Base-by-base conservation (phyloP, 1,140 invertebrate species). In the Camponotus vicinus region DNA sequence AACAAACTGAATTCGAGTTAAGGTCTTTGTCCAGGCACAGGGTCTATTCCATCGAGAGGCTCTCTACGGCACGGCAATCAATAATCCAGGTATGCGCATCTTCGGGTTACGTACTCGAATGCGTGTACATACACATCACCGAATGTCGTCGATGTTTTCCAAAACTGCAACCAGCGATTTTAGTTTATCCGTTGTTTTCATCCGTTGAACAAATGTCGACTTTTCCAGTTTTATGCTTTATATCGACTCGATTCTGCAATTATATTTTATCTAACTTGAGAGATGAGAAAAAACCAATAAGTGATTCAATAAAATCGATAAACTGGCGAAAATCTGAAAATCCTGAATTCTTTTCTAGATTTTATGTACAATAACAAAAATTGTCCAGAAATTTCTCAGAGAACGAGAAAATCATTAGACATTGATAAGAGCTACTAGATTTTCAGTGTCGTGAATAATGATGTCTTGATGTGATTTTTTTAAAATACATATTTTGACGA, bases 61-160 rank as follows among this genome's bases (percentile, higher is more conserved):
- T 75, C 70, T 63, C 27, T 13, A 45, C 27, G 70, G 15, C n/a
- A 42, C 75, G 57, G 49, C 52, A 84, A 84, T 84, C 80, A 84
- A 84, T 84, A 76, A 84, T 52, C 70, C 42, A 75, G 59, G 42
- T 76, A n/a, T 75, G 59, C 40, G 59, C 42, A 40, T 32, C 40
- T 63, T 75, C 13, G 32, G 42, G 18, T 27, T 82, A 34, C 15
- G 27, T 57, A 49, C 18, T 37, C 18, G 11, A 0, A 21, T 57
- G 21, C 18, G 15, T 32, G 37, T 27, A 27, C 27, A 27, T 2
- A 34, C 55, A 21, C 8, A n/a, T 2, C 18, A 6, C 3, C 4
- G 57, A 61, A 27, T 9, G 63, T 13, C 8, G 5, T 37, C n/a
- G 2, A n/a, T 2, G 2, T 18, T 27, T 9, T 52, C 21, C 57